phyloP scores from a whole-genome alignment of 2,797 vertebrate species.

The Acrossocheilus wenchowensis region DNA sequence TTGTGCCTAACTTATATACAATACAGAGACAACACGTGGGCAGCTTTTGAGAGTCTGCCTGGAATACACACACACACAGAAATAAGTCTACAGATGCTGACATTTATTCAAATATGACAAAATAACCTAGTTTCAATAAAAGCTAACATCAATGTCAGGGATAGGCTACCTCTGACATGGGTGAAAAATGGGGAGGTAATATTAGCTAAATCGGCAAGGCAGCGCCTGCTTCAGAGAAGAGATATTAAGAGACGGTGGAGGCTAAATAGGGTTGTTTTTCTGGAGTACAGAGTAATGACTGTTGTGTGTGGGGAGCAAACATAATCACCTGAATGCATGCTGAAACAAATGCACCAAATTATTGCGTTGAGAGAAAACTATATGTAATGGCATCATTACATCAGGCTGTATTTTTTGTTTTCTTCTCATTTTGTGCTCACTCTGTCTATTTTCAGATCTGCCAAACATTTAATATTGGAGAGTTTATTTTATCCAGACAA shows the following conservation, averaged over 20 bases:
- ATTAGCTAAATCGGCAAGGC: conserved; percentile 45
- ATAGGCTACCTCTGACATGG: conserved; percentile 25
- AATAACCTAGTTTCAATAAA: conserved; percentile 46
- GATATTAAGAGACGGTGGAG: conserved; percentile 36
- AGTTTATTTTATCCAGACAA: conserved; percentile 16
- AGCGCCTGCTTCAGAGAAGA: conserved; percentile 32
- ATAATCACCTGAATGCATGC: conserved; percentile 51
- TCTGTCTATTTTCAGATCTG: conserved; percentile 21
- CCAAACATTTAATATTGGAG: neutral
- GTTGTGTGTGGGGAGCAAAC: conserved; percentile 50
- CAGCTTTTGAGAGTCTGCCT: neutral
- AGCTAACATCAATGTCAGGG: conserved; percentile 42
- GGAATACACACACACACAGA: conserved; percentile 17
- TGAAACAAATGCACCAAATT: conserved; percentile 46
- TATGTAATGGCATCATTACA: conserved; percentile 44
- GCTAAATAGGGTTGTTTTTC: conserved; percentile 48
- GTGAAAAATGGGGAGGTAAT: conserved; percentile 35
- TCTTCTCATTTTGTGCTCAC: neutral
- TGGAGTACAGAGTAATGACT: conserved; percentile 52
- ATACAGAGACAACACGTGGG: neutral
- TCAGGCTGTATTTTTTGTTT: conserved; percentile 13
- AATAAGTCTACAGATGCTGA: conserved; percentile 7
- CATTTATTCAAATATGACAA: conserved; percentile 40
- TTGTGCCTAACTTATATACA: neutral
- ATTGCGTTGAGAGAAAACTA: conserved; percentile 35